These are phyloP conservation scores for Pseudomyrmex flavicornis DNA, from an alignment of 1,140 invertebrate genomes.

Conservation along the genomic window DNA sequence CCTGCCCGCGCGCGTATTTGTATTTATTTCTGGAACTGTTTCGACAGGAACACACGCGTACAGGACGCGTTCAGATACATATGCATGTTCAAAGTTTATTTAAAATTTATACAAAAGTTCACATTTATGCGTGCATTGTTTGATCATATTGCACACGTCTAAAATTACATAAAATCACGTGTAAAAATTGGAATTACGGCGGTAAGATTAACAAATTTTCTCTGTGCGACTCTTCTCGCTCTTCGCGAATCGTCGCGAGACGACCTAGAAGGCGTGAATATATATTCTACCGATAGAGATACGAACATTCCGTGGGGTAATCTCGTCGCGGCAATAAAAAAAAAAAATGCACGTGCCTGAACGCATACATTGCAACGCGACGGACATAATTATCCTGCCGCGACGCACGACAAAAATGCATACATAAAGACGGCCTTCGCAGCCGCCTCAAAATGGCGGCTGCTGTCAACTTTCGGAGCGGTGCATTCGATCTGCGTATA, in stretches of 20 bases:
- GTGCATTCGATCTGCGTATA: slow-evolving; percentile 34
- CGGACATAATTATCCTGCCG: slow-evolving; percentile 31
- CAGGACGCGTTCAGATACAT: no score
- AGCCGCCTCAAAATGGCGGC: slow-evolving; percentile 72
- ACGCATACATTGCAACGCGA: not conserved
- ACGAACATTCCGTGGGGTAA: not conserved
- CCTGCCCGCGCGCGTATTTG: not conserved
- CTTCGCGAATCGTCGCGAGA: no score
- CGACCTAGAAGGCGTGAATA: no score
- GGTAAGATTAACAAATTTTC: no score
- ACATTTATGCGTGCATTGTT: no score
- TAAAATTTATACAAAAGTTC: no score
- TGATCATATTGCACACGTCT: no score
- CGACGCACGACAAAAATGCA: slow-evolving; percentile 46
- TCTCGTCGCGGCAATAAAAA: not conserved
- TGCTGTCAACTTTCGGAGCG: slow-evolving; percentile 67
- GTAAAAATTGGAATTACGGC: no score
- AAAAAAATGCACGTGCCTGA: slow-evolving; percentile 8
- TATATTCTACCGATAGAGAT: not conserved
- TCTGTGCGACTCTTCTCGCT: not conserved
- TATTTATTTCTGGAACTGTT: not conserved
- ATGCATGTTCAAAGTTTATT: no score
- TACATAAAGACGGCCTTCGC: slow-evolving; percentile 59
- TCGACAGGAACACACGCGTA: not conserved
- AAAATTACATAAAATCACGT: no score